Base-by-base conservation (phyloP, 2,888 invertebrate genomes). In the Dryadula phaetusa region DNA sequence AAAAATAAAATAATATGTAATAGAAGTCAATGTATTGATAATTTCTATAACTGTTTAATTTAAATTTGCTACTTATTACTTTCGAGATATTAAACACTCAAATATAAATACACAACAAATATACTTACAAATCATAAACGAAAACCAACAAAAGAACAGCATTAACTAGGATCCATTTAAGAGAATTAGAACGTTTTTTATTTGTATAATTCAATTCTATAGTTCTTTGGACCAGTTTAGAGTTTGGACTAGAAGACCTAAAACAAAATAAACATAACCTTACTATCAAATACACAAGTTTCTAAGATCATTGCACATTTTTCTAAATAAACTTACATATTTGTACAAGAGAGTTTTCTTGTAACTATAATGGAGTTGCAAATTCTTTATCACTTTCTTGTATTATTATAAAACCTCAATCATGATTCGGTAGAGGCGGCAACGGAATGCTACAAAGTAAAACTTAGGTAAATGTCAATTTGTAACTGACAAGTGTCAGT, bases 161-260 rank as follows among this genome's bases (percentile, higher is more conserved):
- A 77, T 95, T 95, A 16, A 95, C 79, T 12, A 87, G 76, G 56
- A 94, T 94, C 94, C 95, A 95, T 72, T 92, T 91, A n/a, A 94
- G 78, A 22, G 94, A 92, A 62, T 79, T 87, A 7, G 90, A 88
- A 3, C 94, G 90, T 78, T 92, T 93, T 69, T 82, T 86, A 66
- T 93, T 88, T 0, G 83, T 88, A 73, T 94, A 93, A 58, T 91
- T 92, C 12, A 94, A 73, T 64, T 93, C 89, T 32, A 95, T 85
- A 25, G 93, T 93, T 72, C 91, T 92, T 74, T 93, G 92, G 53
- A 95, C 88, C 67, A 93, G 82, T 52, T 91, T 90, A 12, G 93
- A 78, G 63, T 83, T 82, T 1, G 85, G 82, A 67, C 83, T 85
- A 5, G 75, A 69, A 62, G 84, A 85, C 87, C 88, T 88, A 73